These are phyloP conservation scores for Trissoscelio sp. DNA, from an alignment of 2,888 invertebrate genomes.

Conservation along the genomic window DNA sequence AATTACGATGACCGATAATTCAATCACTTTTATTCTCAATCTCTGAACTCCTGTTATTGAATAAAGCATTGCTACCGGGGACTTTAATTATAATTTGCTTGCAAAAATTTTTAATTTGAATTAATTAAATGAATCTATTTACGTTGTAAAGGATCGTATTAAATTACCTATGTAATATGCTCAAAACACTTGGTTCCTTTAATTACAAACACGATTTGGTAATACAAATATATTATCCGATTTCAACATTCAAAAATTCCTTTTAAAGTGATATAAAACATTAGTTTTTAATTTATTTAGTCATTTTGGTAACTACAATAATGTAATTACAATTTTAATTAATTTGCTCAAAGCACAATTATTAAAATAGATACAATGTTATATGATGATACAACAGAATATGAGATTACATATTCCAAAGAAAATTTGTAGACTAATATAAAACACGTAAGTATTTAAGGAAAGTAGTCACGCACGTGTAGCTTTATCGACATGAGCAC, in stretches of 20 bases:
- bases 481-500: slow-evolving; percentile 19
- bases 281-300: no score
- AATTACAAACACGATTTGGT: background rate
- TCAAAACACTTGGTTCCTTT: background rate
- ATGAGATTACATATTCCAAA: background rate
- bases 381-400: background rate
- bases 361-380: background rate
- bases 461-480: slow-evolving; percentile 27
- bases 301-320: no score
- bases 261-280: no score
- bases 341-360: background rate
- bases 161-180: background rate
- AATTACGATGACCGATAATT: slow-evolving; percentile 42
- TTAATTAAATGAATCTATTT: slow-evolving; percentile 1
- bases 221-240: background rate
- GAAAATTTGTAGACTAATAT: slow-evolving; percentile 15
- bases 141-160: background rate
- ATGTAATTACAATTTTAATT: no score
- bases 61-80: slow-evolving; percentile 6
- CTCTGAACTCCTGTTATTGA: slow-evolving; percentile 10
- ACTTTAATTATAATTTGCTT: slow-evolving; percentile 15
- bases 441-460: slow-evolving; percentile 21
- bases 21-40: slow-evolving; percentile 38
- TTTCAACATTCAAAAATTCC: no score
- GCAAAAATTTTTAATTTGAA: background rate